These are phyloP conservation scores for Pteropus alecto DNA, from an alignment of 2,113 vertebrate genomes.

Conservation along the genomic window DNA sequence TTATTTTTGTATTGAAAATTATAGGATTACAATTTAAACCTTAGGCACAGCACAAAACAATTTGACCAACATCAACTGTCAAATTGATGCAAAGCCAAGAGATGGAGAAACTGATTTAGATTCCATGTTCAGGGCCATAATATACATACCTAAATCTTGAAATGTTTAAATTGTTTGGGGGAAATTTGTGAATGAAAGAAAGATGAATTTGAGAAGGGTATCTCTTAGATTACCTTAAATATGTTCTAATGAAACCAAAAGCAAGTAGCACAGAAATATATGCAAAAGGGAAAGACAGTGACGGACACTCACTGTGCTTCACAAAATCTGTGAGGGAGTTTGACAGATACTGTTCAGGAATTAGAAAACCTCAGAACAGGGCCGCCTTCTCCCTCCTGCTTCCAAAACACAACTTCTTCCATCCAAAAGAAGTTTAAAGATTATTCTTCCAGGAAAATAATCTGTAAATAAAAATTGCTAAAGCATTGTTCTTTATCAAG, in stretches of 20 bases:
- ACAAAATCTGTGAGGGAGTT: neutral
- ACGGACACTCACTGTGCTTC: neutral
- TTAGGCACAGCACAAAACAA: slow-evolving; percentile 39
- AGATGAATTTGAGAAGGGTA: neutral
- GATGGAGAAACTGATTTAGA: neutral
- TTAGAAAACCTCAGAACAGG: neutral
- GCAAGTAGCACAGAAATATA: neutral
- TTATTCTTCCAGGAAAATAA: neutral
- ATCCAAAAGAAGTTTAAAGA: neutral
- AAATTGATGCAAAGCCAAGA: slow-evolving; percentile 9
- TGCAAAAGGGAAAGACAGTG: neutral
- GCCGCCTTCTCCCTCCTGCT: neutral
- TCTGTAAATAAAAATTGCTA: neutral
- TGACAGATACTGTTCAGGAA: neutral
- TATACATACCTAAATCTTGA: neutral
- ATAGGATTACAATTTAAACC: slow-evolving; percentile 59
- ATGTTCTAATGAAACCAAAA: neutral
- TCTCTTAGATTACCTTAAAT: neutral
- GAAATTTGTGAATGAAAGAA: neutral
- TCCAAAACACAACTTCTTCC: neutral
- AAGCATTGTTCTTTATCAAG: neutral
- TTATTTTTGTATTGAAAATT: slow-evolving; percentile 71
- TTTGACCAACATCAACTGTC: slow-evolving; percentile 11
- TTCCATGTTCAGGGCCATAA: neutral
- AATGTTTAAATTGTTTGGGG: slow-evolving; percentile 24